phyloP scores from a whole-genome alignment of 2,888 invertebrate species.

The Limnephilus lunatus region DNA sequence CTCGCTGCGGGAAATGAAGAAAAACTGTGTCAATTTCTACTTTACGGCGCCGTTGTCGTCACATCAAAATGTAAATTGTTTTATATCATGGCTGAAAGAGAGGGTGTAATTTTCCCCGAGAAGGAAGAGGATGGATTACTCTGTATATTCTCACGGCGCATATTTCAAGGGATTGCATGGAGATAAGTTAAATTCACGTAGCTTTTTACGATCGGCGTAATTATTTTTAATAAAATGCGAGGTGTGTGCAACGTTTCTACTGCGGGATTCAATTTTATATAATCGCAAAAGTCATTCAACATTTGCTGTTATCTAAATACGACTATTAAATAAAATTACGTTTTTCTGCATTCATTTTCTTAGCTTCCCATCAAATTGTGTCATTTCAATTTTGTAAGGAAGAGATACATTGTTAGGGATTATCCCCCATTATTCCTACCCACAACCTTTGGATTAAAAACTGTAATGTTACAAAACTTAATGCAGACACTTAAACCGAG shows the following conservation, averaged over 20 bases:
- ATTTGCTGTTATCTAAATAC: neutral
- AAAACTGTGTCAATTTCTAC: conserved; percentile 66
- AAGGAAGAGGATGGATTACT: conserved; percentile 2
- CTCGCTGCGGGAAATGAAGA: conserved; percentile 54
- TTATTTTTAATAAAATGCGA: conserved; percentile 48
- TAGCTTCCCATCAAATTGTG: neutral
- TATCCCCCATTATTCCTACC: no score
- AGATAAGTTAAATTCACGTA: conserved; percentile 45
- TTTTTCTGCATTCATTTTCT: neutral
- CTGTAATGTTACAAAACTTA: no score
- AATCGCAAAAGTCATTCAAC: neutral
- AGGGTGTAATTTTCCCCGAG: neutral
- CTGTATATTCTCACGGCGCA: conserved; percentile 53
- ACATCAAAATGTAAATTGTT: conserved; percentile 66
- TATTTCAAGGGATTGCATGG: conserved; percentile 51
- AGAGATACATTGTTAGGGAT: neutral
- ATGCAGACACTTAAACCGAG: no score
- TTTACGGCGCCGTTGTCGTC: conserved; percentile 63
- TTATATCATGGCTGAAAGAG: conserved; percentile 53
- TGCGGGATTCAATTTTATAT: neutral
- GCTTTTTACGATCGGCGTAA: conserved; percentile 47
- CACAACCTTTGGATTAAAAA: no score
- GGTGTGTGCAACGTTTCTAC: neutral
- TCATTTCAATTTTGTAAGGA: neutral
- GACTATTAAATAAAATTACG: neutral